Evolutionary conservation across 2,797 vertebrate genomes (phyloP).

Genomic region (Tachyglossus aculeatus): DNA sequence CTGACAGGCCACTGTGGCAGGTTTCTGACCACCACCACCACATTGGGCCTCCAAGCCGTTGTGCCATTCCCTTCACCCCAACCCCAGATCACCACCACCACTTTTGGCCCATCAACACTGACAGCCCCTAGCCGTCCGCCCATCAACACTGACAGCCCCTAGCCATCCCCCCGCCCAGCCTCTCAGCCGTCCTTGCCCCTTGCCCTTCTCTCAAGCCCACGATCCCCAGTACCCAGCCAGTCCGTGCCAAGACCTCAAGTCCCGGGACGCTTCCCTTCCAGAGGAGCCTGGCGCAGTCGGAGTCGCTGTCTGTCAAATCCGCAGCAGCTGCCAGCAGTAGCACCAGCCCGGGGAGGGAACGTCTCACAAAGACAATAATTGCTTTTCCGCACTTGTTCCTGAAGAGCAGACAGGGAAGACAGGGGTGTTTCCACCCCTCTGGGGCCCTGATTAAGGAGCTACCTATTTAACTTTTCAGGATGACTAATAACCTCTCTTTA

Average conservation of each 20-base stretch:
- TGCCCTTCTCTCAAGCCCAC: not conserved
- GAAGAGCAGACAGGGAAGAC: conserved; percentile 12
- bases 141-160: too few relatives aligned
- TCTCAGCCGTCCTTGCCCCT: not conserved
- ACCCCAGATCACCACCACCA: not conserved
- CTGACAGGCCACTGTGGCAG: too few relatives aligned
- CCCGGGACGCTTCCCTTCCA: not conserved
- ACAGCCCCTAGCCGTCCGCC: too few relatives aligned
- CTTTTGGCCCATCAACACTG: not conserved
- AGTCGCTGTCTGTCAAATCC: not conserved
- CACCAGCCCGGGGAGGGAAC: not conserved
- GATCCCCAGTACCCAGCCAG: too few relatives aligned
- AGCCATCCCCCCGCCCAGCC: not conserved
- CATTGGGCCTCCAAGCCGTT: not conserved
- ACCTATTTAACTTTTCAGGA: conserved; percentile 7
- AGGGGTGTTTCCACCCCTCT: not conserved
- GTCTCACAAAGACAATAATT: not conserved
- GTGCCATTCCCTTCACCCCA: not conserved
- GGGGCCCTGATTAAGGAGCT: conserved; percentile 23
- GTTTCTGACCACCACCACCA: too few relatives aligned
- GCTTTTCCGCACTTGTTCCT: conserved; percentile 7
- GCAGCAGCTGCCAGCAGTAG: not conserved
- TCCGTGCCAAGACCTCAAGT: not conserved
- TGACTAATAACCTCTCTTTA: conserved; percentile 43
- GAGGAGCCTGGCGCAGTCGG: accelerated